These are phyloP conservation scores for Stichodactyla mertensii DNA, from an alignment of 64 coral and sea anemone genomes.

Conservation along the genomic window DNA sequence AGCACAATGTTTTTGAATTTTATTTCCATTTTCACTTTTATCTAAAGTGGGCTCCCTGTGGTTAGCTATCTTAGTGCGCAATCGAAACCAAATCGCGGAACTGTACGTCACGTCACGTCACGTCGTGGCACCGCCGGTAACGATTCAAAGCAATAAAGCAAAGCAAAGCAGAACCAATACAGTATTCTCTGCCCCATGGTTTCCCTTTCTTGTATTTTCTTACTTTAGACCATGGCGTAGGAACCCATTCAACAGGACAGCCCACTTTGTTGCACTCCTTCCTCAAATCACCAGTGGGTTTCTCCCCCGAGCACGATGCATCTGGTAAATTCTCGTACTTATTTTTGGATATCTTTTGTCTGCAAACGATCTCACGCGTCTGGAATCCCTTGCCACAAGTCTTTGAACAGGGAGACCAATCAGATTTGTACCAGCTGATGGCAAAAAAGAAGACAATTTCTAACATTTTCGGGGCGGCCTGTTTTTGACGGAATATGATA, in stretches of 20 bases:
- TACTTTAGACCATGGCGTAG: slow-evolving; percentile 33
- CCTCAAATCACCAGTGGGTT: background rate
- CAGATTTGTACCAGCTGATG: slow-evolving; percentile 34
- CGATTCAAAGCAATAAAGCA: background rate
- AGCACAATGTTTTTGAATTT: too few relatives aligned
- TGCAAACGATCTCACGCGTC: slow-evolving; percentile 18
- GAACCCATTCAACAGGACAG: slow-evolving; percentile 32
- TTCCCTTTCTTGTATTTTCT: too few relatives aligned
- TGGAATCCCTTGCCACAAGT: slow-evolving; percentile 37
- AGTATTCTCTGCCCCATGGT: background rate
- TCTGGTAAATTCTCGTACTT: slow-evolving; percentile 18
- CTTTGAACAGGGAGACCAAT: slow-evolving; percentile 38
- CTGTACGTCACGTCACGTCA: background rate
- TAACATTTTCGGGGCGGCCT: too few relatives aligned
- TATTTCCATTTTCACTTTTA: too few relatives aligned
- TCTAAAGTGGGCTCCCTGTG: too few relatives aligned
- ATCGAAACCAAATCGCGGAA: background rate
- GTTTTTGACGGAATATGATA: too few relatives aligned
- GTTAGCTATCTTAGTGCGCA: too few relatives aligned
- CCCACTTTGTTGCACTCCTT: slow-evolving; percentile 28
- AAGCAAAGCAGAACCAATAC: background rate
- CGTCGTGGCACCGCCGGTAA: background rate
- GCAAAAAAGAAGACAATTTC: background rate
- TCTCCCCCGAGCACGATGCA: slow-evolving; percentile 11
- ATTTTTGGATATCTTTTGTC: background rate